Conservation (phyloP, 2,113 vertebrate species). For the Apteryx mantelli region DNA sequence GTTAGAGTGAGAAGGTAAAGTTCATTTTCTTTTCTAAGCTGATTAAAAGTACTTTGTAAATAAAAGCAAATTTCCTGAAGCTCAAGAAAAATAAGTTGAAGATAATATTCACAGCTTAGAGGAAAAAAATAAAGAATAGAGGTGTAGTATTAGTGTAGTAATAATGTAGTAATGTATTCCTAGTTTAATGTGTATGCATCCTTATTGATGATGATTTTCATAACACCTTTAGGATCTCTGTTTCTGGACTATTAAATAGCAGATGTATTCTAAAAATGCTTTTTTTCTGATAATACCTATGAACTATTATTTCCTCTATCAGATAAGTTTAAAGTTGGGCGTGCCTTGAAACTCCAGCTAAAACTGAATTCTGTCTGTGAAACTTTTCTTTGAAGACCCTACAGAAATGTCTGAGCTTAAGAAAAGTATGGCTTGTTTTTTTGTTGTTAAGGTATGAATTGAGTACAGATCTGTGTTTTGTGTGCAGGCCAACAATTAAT, state of each 20-base stretch:
- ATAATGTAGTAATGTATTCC: too few species aligned
- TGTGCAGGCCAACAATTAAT: background rate
- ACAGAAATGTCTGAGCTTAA: background rate
- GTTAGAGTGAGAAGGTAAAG: background rate
- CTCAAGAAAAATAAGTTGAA: background rate
- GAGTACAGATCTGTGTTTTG: background rate
- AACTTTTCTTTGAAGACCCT: constrained; percentile 10
- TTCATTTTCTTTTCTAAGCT: background rate
- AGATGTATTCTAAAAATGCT: background rate
- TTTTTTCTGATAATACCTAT: background rate
- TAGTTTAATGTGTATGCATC: background rate
- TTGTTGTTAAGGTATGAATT: background rate
- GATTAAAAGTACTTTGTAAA: background rate
- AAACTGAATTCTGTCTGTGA: background rate
- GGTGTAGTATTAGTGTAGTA: background rate
- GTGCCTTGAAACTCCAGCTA: background rate
- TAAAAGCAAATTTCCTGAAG: background rate
- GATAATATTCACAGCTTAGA: background rate
- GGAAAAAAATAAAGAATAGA: background rate
- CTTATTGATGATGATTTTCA: background rate
- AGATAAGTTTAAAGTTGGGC: background rate
- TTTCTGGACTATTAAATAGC: background rate
- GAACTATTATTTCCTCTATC: background rate
- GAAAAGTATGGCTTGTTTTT: background rate
- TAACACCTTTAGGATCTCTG: background rate